Evolutionary conservation across 2,888 invertebrate species (phyloP).

Genomic region (Trachelus stipa): DNA sequence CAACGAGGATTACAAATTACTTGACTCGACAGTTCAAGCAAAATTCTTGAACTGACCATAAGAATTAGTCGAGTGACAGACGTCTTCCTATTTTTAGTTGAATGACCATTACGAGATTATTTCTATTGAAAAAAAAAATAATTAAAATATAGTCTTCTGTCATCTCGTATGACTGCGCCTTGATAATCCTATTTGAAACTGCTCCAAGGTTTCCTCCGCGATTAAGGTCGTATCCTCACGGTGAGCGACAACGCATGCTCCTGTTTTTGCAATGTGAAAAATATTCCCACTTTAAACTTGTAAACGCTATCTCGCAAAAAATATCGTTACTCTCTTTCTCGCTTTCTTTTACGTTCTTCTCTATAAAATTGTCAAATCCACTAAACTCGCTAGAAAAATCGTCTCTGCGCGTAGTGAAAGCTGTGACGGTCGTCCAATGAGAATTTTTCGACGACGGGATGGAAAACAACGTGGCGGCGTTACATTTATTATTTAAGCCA

Average conservation of each 20-base stretch:
- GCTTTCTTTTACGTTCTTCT: slow-evolving; percentile 40
- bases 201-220: slow-evolving; percentile 48
- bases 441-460: not conserved
- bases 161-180: not conserved
- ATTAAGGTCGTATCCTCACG: slow-evolving; percentile 21
- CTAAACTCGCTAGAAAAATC: slow-evolving; percentile 35
- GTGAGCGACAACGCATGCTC: slow-evolving; percentile 1
- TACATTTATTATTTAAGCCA: not conserved
- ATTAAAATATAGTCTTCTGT: not conserved
- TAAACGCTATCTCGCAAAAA: slow-evolving; percentile 62
- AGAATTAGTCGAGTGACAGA: not conserved
- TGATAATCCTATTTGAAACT: slow-evolving; percentile 51
- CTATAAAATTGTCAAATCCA: slow-evolving; percentile 56
- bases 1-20: not conserved
- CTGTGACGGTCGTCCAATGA: not conserved
- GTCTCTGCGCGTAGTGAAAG: not conserved
- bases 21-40: not conserved
- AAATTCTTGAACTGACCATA: not conserved
- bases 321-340: slow-evolving; percentile 44
- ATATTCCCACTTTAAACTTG: slow-evolving; percentile 49
- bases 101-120: not conserved
- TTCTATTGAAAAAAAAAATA: not conserved
- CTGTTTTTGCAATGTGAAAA: slow-evolving; percentile 49
- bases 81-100: not conserved
- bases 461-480: not conserved